phyloP scores from a whole-genome alignment of 2,113 vertebrate species.

The Rhinichthys klamathensis region DNA sequence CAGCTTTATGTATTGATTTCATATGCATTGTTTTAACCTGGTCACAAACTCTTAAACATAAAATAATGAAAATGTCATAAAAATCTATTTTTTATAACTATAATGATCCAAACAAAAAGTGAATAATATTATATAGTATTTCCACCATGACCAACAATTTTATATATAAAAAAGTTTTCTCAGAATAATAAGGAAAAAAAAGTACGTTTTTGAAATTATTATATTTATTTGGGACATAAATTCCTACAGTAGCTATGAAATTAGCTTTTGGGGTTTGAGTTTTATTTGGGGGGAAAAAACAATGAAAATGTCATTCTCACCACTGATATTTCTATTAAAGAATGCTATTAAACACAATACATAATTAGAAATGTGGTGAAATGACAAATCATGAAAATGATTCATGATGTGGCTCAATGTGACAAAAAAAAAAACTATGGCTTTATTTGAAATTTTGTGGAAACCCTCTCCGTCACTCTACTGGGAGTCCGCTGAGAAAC shows the following conservation, averaged over 20 bases:
- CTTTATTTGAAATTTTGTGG: not conserved
- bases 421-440: not conserved
- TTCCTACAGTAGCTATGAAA: not conserved
- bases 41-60: not conserved
- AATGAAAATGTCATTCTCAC: not conserved
- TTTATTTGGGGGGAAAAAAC: too few relatives aligned
- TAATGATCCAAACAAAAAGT: too few relatives aligned
- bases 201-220: too few relatives aligned
- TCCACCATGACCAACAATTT: not conserved
- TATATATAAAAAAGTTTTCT: not conserved
- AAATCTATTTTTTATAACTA: too few relatives aligned
- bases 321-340: not conserved
- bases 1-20: not conserved
- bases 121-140: too few relatives aligned
- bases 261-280: too few relatives aligned
- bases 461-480: conserved; percentile 1
- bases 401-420: not conserved
- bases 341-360: not conserved
- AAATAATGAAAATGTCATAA: too few relatives aligned
- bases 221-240: not conserved
- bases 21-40: not conserved
- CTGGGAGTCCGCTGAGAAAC: not conserved
- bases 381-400: not conserved
- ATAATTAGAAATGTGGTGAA: not conserved
- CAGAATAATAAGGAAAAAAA: not conserved